These are phyloP conservation scores for Bos indicus DNA, from an alignment of 2,113 vertebrate genomes.

Conservation along the genomic window DNA sequence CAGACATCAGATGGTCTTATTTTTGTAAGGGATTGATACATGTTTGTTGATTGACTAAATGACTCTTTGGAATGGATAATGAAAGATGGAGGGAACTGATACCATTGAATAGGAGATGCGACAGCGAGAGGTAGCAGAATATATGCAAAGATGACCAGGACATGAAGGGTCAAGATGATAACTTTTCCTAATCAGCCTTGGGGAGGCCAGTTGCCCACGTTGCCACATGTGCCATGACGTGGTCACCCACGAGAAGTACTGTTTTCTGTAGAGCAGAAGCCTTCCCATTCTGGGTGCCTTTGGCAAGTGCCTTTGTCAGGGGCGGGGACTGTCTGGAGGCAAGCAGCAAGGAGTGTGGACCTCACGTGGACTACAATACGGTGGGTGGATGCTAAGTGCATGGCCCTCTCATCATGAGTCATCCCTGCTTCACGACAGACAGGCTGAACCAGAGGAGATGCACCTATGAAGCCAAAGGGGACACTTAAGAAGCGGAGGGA, in stretches of 20 bases:
- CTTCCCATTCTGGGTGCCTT: background rate
- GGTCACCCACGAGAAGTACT: background rate
- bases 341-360: background rate
- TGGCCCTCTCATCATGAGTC: background rate
- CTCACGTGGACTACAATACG: fast-evolving
- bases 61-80: background rate
- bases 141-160: background rate
- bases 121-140: background rate
- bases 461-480: background rate
- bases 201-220: background rate
- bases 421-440: background rate
- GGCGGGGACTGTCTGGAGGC: background rate
- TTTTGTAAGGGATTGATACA: background rate
- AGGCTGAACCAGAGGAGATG: background rate
- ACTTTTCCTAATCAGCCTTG: background rate
- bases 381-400: background rate
- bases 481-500: background rate
- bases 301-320: background rate
- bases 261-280: background rate
- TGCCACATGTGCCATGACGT: fast-evolving
- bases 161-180: background rate
- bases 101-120: background rate
- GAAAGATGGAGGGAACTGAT: background rate
- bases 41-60: background rate
- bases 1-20: background rate